Conservation (phyloP, 2,113 vertebrate genomes). For the Mormyrus iriodes region DNA sequence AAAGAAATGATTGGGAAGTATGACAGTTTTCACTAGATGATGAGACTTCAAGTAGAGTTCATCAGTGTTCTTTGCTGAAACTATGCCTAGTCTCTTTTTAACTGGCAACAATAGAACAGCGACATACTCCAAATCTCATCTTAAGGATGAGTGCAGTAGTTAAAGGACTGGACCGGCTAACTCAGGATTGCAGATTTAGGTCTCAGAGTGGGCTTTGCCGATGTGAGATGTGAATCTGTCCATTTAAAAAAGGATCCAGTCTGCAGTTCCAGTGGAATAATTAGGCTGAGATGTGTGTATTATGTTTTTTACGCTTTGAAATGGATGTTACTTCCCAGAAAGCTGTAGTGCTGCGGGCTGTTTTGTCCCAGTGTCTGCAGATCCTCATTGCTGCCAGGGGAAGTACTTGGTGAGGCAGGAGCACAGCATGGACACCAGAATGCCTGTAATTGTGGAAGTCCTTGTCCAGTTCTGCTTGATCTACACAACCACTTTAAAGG, state of each 20-base stretch:
- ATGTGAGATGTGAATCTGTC: background rate
- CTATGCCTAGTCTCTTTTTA: background rate
- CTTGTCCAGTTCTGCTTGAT: slow-evolving; percentile 23
- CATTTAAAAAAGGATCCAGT: background rate
- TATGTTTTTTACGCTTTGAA: slow-evolving; percentile 32
- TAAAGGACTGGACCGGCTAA: background rate
- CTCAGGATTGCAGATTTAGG: background rate
- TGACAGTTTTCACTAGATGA: background rate
- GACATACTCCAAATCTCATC: background rate
- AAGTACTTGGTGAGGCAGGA: slow-evolving; percentile 19
- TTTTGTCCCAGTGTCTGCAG: slow-evolving; percentile 17
- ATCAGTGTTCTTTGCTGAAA: background rate
- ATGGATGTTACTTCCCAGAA: slow-evolving; percentile 28
- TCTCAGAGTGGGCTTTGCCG: background rate
- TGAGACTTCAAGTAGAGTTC: background rate
- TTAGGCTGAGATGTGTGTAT: slow-evolving; percentile 43
- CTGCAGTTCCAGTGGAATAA: slow-evolving; percentile 22
- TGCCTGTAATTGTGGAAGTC: slow-evolving; percentile 28
- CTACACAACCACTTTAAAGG: background rate
- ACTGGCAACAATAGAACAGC: background rate
- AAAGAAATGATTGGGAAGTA: background rate
- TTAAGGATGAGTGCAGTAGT: background rate
- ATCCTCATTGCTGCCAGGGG: slow-evolving; percentile 37
- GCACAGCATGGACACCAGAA: no score
- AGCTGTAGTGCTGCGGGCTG: slow-evolving; percentile 25